Conservation (phyloP, 2,113 vertebrate species). For the Aspidoscelis tigris region DNA sequence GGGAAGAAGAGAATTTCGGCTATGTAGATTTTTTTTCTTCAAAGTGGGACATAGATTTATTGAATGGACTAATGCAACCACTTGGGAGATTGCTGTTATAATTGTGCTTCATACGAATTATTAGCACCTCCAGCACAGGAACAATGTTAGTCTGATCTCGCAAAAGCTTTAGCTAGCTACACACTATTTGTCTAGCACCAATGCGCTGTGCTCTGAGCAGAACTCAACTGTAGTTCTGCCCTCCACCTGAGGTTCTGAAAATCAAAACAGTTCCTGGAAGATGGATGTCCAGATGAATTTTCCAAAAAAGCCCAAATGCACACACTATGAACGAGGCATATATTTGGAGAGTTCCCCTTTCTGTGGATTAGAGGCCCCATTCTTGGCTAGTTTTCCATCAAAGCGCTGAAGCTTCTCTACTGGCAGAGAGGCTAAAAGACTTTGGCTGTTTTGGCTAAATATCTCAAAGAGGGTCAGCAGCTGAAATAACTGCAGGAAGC, state of each 20-base stretch:
- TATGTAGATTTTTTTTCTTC: not conserved
- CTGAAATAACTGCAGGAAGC: not conserved
- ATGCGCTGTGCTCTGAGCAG: not conserved
- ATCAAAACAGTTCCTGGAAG: not conserved
- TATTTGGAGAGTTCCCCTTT: not conserved
- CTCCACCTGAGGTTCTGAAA: not conserved
- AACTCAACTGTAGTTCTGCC: not conserved
- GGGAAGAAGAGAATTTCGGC: not conserved
- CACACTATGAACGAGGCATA: not conserved
- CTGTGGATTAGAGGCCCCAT: conserved; percentile 1
- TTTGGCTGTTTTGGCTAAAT: not conserved
- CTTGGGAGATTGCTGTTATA: not conserved
- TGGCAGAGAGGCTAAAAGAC: not conserved
- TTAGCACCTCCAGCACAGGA: not conserved
- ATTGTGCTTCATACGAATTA: not conserved
- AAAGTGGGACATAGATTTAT: not conserved
- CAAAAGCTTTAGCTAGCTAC: not conserved
- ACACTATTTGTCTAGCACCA: not conserved
- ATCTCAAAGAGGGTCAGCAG: not conserved
- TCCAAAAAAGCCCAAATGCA: not conserved
- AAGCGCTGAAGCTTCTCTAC: not conserved
- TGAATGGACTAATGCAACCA: too few relatives aligned
- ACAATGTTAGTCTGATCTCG: not conserved
- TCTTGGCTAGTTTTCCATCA: conserved; percentile 1
- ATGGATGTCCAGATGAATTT: not conserved